Evolutionary conservation across 2,888 invertebrate species (phyloP), one percentile per base, ranked within the genome.

Genomic region (Drosophila lacicola): DNA sequence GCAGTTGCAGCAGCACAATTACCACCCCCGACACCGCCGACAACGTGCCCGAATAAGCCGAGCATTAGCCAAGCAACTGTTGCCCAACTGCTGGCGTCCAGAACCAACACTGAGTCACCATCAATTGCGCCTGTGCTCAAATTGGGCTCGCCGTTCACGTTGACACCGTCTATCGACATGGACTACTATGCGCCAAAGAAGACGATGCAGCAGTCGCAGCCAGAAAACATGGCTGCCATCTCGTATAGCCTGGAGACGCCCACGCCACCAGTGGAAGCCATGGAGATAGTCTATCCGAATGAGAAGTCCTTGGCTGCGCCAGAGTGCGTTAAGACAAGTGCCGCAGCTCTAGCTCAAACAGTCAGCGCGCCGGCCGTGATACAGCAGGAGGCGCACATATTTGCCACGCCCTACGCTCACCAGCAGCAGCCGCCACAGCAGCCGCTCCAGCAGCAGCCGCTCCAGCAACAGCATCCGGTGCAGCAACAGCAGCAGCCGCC

Each of bases 171-270:
- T 0, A 25, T 42, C 10, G 33, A 21, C 25, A 50, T 68, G 29
- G 65, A 47, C 3, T 74, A 53, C 14, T 68, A 56, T 53, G 44
- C 17, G 8, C 65, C 37, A 8, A 56, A 44, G 10, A 63, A 72
- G 34, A 19, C 25, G 5, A 10, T 46, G 33, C 54, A 39, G 44
- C 64, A 55, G 11, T 3, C 33, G 2, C 25, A 65, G 25, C 21
- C 42, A 8, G 66, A 71, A 5, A 67, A 77, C 10, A 6, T 71
- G 54, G 29, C 64, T 3, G 37, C 58, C 8, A 41, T 61, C n/a
- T 61, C 79, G 4, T 71, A 53, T 42, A 82, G 72, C 34, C 29
- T 85, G 8, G 66, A 79, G 25, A 77, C 82, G 9, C 80, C 85
- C 0, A 54, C 74, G 19, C 74, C 79, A 2, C 11, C 61, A 1